Percentiles rank a stretch among this genome's conserved stretches.
Conservation (phyloP, 1,140 invertebrate genomes). For the Dendrolimus punctatus region DNA sequence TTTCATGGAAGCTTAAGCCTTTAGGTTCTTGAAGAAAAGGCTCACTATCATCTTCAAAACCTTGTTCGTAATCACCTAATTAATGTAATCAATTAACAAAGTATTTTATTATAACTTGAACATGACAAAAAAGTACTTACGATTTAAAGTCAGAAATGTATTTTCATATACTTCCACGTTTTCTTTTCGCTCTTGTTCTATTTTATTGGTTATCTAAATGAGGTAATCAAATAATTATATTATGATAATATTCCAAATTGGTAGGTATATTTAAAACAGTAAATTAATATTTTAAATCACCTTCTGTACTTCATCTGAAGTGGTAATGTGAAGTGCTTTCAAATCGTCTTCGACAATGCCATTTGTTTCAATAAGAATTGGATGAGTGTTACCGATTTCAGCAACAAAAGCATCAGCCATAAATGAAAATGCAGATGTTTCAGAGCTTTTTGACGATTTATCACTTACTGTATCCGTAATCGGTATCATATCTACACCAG, state of each 20-base stretch:
- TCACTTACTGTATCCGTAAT: constrained; percentile 5
- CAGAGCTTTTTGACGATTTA: constrained; percentile 13
- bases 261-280: too few relatives aligned
- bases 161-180: constrained; percentile 41
- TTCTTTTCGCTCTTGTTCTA: constrained; percentile 7
- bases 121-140: constrained; percentile 27
- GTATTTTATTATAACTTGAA: constrained; percentile 3
- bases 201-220: constrained; percentile 7
- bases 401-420: constrained; percentile 22
- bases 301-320: constrained; percentile 9
- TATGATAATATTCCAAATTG: too few relatives aligned
- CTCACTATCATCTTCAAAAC: constrained; percentile 40
- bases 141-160: constrained; percentile 48
- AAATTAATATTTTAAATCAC: background rate
- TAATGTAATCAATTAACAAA: background rate
- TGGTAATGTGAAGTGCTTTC: constrained; percentile 1
- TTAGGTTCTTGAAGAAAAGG: constrained; percentile 39
- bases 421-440: constrained; percentile 38
- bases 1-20: constrained; percentile 40
- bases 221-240: background rate
- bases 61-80: constrained; percentile 55
- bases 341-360: constrained; percentile 5
- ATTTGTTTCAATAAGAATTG: constrained; percentile 15
- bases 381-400: constrained; percentile 19
- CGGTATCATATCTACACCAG: constrained; percentile 13